These are phyloP conservation scores for Pegoplata infirma DNA, from an alignment of 2,888 invertebrate species.

Conservation along the genomic window DNA sequence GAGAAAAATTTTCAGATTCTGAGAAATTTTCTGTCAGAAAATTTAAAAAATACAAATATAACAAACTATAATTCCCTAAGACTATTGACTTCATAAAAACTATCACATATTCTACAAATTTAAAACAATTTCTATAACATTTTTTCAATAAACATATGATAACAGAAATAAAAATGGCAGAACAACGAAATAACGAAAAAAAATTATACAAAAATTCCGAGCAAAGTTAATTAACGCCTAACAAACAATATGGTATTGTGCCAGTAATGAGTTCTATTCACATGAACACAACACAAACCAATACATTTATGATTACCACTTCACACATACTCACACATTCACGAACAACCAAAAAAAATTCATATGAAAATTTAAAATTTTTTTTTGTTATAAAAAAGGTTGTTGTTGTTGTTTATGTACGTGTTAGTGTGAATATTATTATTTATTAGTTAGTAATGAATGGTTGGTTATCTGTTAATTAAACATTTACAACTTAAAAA, in stretches of 20 bases:
- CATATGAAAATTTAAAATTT: no score
- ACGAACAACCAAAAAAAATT: not conserved
- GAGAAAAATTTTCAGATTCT: no score
- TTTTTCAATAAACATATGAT: no score
- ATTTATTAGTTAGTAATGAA: slow-evolving; percentile 46
- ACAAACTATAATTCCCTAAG: no score
- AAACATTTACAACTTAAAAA: slow-evolving; percentile 47
- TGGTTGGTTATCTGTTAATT: slow-evolving; percentile 51
- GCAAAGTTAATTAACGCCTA: slow-evolving; percentile 49
- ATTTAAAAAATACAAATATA: no score
- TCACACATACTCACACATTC: not conserved
- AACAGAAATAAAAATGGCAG: slow-evolving; percentile 16
- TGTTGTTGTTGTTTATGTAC: slow-evolving; percentile 1
- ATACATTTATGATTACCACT: not conserved
- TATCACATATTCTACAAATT: no score
- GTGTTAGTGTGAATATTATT: slow-evolving; percentile 22
- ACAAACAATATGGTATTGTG: slow-evolving; percentile 28
- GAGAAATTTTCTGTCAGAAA: no score
- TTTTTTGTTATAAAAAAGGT: not conserved
- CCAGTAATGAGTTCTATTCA: slow-evolving; percentile 35
- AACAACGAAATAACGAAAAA: slow-evolving; percentile 12
- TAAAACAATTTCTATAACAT: no score
- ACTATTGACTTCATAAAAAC: no score
- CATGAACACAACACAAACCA: not conserved
- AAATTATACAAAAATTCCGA: slow-evolving; percentile 28